Evolutionary conservation across 1,140 invertebrate genomes (phyloP).

Genomic region (Zaprionus lachaisei): DNA sequence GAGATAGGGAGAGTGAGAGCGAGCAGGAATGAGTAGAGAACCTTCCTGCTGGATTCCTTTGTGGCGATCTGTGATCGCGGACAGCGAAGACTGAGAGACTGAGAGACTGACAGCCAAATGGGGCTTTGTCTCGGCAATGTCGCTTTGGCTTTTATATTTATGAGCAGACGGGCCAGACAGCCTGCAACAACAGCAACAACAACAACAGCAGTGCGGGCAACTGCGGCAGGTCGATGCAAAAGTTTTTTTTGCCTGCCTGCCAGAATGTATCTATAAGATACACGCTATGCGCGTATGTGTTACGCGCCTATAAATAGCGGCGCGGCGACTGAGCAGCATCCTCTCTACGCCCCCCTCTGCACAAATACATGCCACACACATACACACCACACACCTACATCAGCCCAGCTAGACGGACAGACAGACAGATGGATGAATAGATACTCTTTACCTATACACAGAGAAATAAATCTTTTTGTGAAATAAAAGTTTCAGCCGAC

Average conservation of each 20-base stretch:
- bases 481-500: constrained; percentile 54
- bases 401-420: not conserved
- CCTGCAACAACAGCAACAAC: constrained; percentile 35
- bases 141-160: constrained; percentile 62
- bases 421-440: constrained; percentile 5
- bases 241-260: constrained; percentile 41
- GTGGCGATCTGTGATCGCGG: constrained; percentile 47
- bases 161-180: constrained; percentile 63
- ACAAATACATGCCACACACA: constrained; percentile 35
- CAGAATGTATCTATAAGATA: constrained; percentile 76
- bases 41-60: constrained; percentile 46
- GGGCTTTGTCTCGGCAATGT: constrained; percentile 72
- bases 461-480: constrained; percentile 52
- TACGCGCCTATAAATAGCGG: constrained; percentile 77
- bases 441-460: constrained; percentile 3
- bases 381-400: constrained; percentile 43
- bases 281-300: constrained; percentile 61
- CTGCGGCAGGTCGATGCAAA: constrained; percentile 48
- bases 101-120: constrained; percentile 44
- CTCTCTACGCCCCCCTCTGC: constrained; percentile 34
- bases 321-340: constrained; percentile 53
- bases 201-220: not conserved
- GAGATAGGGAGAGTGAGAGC: no score
- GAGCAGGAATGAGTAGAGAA: constrained; percentile 8
- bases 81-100: constrained; percentile 16